A percentile compares a stretch with the other conserved stretches of the same genome.
phyloP scores from a whole-genome alignment of 1,140 invertebrate genomes.

The Mercenaria mercenaria region DNA sequence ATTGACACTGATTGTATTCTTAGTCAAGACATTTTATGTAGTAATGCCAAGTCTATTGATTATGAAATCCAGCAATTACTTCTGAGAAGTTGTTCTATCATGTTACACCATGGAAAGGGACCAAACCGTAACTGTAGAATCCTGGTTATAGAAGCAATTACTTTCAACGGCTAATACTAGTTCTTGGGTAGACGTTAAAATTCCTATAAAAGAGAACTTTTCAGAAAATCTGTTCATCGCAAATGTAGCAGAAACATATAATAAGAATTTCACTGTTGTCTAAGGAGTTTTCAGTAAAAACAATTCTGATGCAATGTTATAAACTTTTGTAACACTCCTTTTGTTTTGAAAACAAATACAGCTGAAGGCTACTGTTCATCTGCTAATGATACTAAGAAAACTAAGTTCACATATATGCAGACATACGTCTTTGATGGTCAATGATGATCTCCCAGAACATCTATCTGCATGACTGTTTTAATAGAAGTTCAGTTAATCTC shows the following conservation, averaged over 20 bases:
- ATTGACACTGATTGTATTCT: neutral
- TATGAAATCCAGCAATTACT: neutral
- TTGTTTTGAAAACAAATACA: neutral
- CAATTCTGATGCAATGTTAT: neutral
- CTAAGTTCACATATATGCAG: neutral
- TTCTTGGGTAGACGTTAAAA: neutral
- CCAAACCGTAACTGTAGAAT: neutral
- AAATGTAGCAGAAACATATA: neutral
- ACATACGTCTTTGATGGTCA: neutral
- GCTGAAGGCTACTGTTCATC: neutral
- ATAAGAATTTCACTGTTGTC: neutral
- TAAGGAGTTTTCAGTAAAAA: neutral
- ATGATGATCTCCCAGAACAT: neutral
- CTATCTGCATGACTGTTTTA: neutral
- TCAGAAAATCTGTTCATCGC: neutral
- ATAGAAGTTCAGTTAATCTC: neutral
- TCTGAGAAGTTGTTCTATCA: neutral
- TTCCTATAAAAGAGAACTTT: neutral
- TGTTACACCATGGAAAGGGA: neutral
- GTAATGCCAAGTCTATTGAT: neutral
- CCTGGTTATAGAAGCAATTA: neutral
- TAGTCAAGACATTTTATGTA: neutral
- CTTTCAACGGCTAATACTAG: neutral
- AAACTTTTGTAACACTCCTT: neutral
- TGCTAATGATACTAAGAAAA: neutral